Conservation (phyloP, 2,888 invertebrate species). For the Tridacna gigas region DNA sequence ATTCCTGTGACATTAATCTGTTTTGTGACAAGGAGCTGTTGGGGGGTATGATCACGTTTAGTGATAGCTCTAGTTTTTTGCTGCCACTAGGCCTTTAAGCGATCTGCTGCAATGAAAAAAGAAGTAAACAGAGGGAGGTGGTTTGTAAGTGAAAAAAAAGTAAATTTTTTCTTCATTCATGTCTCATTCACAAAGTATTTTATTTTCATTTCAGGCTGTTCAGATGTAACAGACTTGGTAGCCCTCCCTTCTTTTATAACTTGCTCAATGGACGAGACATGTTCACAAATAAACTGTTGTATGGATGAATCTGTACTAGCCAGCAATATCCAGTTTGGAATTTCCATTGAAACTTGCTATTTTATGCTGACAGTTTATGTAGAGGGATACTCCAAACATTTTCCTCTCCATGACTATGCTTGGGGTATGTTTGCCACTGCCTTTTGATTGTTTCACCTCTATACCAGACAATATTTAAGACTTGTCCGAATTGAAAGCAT, state of each 20-base stretch:
- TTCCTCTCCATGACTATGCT: slow-evolving; percentile 14
- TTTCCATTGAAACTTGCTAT: slow-evolving; percentile 48
- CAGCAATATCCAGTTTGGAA: slow-evolving; percentile 37
- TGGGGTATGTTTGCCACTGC: slow-evolving; percentile 31
- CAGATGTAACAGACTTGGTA: not conserved
- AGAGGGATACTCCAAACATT: slow-evolving; percentile 37
- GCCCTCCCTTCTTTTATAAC: slow-evolving; percentile 14
- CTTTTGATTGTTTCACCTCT: not conserved
- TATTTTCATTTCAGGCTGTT: slow-evolving; percentile 13
- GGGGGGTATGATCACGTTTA: too few relatives aligned
- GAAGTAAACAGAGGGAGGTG: too few relatives aligned
- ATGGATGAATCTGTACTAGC: slow-evolving; percentile 33
- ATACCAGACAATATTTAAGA: not conserved
- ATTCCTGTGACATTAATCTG: too few relatives aligned
- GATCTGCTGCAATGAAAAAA: too few relatives aligned
- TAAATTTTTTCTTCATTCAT: too few relatives aligned
- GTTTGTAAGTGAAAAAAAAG: too few relatives aligned
- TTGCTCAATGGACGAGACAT: slow-evolving; percentile 41
- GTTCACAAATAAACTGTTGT: slow-evolving; percentile 53
- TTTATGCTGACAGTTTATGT: slow-evolving; percentile 47
- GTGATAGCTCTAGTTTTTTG: too few relatives aligned
- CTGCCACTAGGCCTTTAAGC: too few relatives aligned
- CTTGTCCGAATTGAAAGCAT: too few relatives aligned
- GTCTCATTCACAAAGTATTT: not conserved
- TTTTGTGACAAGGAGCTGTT: too few relatives aligned